Evolutionary conservation across 2,113 vertebrate species (phyloP), one percentile per base, ranked within the genome.

Genomic region (Apus apus): DNA sequence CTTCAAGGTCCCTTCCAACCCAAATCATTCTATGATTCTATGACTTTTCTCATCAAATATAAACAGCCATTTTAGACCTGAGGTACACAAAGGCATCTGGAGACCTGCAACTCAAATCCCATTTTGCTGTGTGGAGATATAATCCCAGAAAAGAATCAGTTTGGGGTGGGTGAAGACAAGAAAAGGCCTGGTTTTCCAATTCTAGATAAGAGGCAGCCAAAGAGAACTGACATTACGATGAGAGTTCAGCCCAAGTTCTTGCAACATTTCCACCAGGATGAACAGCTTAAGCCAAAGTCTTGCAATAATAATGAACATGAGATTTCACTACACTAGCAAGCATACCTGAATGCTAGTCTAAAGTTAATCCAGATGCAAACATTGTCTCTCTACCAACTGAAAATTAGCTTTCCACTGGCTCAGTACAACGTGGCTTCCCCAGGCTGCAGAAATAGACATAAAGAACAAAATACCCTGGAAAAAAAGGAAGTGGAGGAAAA

Each of bases 181-280:
- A 87, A 79, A 82, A 85, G 48, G 51, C 56, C 93, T 92, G 90
- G 74, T 96, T 96, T 96, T 88, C 78, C 76, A 62, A 90, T 96
- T 90, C 45, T 60, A 80, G 46, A 40, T 32, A 78, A 70, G 8
- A 46, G 0, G 11, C 58, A 87, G 89, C 78, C 94, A 93, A 87
- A n/a, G 51, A 86, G 94, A 95, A 78, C 61, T 85, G 86, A 92
- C 91, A 71, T 64, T 81, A 84, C 0, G 30, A 80, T 11, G 65
- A 80, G 78, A 94, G 94, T 94, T 97, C 96, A 97, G 87, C 94
- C 94, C 82, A 56, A 97, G 95, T 94, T 96, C 94, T 96, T 93
- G 93, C 75, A 96, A 93, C 87, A 67, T 91, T 95, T 95, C 93
- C 90, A 96, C 78, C 89, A 94, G 67, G 91, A 82, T n/a, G 51